Base-by-base conservation (phyloP, 2,888 invertebrate genomes). In the Halictus quadricinctus region DNA sequence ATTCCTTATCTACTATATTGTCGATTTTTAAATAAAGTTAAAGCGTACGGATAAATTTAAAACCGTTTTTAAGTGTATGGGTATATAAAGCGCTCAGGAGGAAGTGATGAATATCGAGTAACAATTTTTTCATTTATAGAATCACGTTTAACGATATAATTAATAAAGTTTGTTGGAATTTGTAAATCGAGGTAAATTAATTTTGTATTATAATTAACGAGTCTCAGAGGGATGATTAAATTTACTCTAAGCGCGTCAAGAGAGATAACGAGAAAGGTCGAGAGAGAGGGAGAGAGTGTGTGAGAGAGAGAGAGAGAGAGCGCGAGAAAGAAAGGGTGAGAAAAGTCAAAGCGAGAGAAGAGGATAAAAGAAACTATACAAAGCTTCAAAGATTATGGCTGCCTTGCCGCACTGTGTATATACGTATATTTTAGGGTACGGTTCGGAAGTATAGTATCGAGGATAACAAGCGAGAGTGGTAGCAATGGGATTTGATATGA, bases 201-300 rank as follows among this genome's bases (percentile, higher is more conserved):
- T 91, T 69, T 93, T 90, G 36, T 84, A 91, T 91, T 90, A 83
- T 90, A 72, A 90, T 88, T 87, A 92, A 92, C 87, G 90, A 92
- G 88, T 91, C 91, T 92, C 92, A 88, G 88, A 90, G 88, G 86
- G 88, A 91, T 88, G 90, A 90, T 87, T 73, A 73, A 90, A 91
- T 91, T 91, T 90, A 91, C 89, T 88, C 81, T 88, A 88, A 43
- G 86, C 77, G 81, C 77, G 80, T n/a, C 4, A 58, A 58, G n/a
- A 58, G n/a, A 58, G 58, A 58, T n/a, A n/a, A 79, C 41, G 64
- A 58, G 58, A 25, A 58, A 82, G 10, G n/a, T 21, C 12, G 36
- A 0, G 29, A 88, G 54, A 43, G 41, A 25, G 29, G 48, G 66
- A 72, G 66, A 29, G 72, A 25, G 54, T n/a, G n/a, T n/a, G n/a